Conservation (phyloP, 2,797 vertebrate genomes). For the Sarcoramphus papa region DNA sequence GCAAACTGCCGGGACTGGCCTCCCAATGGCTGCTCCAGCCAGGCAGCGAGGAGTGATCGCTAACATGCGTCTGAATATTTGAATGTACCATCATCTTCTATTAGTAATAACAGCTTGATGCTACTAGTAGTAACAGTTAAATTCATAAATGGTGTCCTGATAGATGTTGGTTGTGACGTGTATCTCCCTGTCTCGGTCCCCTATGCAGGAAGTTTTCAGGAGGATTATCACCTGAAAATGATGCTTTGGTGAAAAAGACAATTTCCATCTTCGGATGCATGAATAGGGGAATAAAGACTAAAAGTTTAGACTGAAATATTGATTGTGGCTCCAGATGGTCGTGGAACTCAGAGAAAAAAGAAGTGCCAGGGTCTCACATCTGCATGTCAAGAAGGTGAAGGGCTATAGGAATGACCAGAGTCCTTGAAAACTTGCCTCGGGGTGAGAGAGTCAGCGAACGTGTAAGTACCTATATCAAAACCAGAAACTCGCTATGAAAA, state of each 20-base stretch:
- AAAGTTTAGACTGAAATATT: neutral
- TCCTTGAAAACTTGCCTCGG: neutral
- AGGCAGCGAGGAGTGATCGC: rapidly evolving
- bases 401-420: neutral
- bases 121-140: neutral
- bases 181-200: neutral
- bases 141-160: neutral
- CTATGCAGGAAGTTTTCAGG: neutral
- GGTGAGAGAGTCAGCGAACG: neutral
- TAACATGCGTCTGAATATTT: neutral
- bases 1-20: neutral
- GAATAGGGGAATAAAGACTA: neutral
- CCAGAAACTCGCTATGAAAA: conserved; percentile 4
- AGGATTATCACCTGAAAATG: neutral
- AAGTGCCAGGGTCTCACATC: neutral
- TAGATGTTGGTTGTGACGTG: neutral
- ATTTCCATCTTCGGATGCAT: rapidly evolving
- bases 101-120: neutral
- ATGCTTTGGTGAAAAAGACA: neutral
- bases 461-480: conserved; percentile 38
- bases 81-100: neutral
- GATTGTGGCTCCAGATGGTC: neutral
- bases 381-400: neutral
- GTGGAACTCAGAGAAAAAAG: neutral
- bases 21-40: neutral